Evolutionary conservation across 2,113 vertebrate species (phyloP).

Genomic region (Oryctolagus cuniculus): mOryCun1.1 NC_091453.1:22027001-22027500

Average conservation of each 20-base stretch:
- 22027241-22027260: background rate
- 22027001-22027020: background rate
- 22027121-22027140: background rate
- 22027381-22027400: slow-evolving; percentile 5
- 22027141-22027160: background rate
- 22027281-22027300: background rate
- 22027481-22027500: background rate
- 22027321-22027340: background rate
- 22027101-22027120: background rate
- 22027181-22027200: background rate
- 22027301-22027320: slow-evolving; percentile 15
- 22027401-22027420: background rate
- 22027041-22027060: background rate
- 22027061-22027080: background rate
- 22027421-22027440: background rate
- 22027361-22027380: background rate
- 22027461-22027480: background rate
- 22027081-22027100: background rate
- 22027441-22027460: background rate
- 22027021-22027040: background rate
- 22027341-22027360: background rate
- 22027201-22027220: slow-evolving; percentile 2
- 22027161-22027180: background rate
- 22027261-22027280: background rate
- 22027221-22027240: background rate